Percentiles rank a stretch among this genome's conserved stretches.
Conservation (phyloP, 2,888 invertebrate species). For the Cheilosia pagana region DNA sequence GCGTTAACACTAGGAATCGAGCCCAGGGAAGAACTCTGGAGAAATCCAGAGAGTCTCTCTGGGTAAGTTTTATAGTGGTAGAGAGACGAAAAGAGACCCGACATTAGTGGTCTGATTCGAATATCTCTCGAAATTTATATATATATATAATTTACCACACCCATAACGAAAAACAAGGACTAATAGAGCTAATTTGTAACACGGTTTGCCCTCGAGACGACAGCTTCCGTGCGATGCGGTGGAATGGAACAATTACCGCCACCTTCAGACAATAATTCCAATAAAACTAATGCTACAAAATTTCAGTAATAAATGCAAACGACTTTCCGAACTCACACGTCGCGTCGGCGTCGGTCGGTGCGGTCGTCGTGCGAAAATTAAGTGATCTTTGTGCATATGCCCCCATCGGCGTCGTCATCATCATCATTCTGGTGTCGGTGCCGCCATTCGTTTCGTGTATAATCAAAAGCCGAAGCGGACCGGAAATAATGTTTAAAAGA, state of each 20-base stretch:
- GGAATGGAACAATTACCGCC: slow-evolving; percentile 47
- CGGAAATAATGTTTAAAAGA: slow-evolving; percentile 73
- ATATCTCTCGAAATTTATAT: too few species aligned
- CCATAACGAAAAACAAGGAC: too few species aligned
- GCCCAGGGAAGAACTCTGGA: too few species aligned
- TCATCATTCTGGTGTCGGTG: slow-evolving; percentile 41
- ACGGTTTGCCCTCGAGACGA: not conserved
- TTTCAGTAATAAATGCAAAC: slow-evolving; percentile 68
- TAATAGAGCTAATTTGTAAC: not conserved
- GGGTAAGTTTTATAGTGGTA: too few species aligned
- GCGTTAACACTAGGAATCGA: too few species aligned
- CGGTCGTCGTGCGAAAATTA: slow-evolving; percentile 66
- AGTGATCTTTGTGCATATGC: slow-evolving; percentile 53
- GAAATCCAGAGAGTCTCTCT: too few species aligned
- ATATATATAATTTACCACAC: too few species aligned
- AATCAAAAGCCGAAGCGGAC: slow-evolving; percentile 67
- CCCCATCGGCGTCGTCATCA: slow-evolving; percentile 42
- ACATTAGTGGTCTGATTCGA: too few species aligned
- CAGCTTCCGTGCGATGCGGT: slow-evolving; percentile 8
- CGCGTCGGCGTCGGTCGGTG: too few species aligned
- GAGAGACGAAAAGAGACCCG: too few species aligned
- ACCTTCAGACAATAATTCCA: slow-evolving; percentile 39
- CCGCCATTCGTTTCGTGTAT: slow-evolving; percentile 28
- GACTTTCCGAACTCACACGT: slow-evolving; percentile 66
- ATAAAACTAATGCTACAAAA: slow-evolving; percentile 63